Evolutionary conservation across 2,888 invertebrate species (phyloP).

Genomic region (Drosophila demipolita): DNA sequence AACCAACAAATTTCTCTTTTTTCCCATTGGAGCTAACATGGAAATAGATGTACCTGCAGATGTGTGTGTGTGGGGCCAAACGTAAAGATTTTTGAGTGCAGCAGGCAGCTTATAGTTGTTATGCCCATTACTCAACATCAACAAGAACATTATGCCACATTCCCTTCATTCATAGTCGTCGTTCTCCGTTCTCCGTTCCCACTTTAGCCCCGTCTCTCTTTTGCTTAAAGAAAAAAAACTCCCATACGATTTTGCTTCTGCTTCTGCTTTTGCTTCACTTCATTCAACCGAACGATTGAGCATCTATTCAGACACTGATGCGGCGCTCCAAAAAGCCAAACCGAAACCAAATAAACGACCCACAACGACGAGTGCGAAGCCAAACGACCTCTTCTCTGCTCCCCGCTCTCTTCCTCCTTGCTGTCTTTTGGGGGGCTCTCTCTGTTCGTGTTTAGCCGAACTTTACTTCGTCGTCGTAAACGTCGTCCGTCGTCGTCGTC

Average conservation of each 20-base stretch:
- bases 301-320: conserved; percentile 71
- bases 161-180: conserved; percentile 57
- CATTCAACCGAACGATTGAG: conserved; percentile 79
- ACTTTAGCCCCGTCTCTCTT: not conserved
- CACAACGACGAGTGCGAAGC: conserved; percentile 54
- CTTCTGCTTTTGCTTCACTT: conserved; percentile 67
- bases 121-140: conserved; percentile 79
- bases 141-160: conserved; percentile 78
- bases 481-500: conserved; percentile 23
- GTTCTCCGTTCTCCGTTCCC: not conserved
- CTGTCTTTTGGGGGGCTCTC: conserved; percentile 45
- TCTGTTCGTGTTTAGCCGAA: conserved; percentile 53
- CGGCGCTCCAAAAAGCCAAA: conserved; percentile 63
- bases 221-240: conserved; percentile 38
- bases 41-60: conserved; percentile 34
- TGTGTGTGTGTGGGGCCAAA: conserved; percentile 16
- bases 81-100: conserved; percentile 52
- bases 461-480: conserved; percentile 42
- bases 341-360: conserved; percentile 74
- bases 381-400: conserved; percentile 18
- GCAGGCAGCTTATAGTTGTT: conserved; percentile 75
- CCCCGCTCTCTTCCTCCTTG: conserved; percentile 13
- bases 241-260: conserved; percentile 45
- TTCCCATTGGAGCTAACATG: conserved; percentile 40
- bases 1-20: conserved; percentile 75